Evolutionary conservation across 2,113 vertebrate species (phyloP).

Genomic region (Gambusia holbrooki): DNA sequence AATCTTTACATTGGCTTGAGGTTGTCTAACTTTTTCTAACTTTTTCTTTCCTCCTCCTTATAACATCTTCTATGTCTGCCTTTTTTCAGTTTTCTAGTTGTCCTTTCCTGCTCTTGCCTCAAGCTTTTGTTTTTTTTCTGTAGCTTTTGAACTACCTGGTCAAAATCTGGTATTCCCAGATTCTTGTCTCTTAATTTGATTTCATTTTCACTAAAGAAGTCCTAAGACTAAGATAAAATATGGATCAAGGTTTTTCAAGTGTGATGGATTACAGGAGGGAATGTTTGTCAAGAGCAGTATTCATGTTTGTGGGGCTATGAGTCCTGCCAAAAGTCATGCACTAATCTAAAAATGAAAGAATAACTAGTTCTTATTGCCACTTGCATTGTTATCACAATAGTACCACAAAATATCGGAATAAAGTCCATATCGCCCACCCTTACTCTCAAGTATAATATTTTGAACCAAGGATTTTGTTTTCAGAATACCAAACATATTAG

Average conservation of each 20-base stretch:
- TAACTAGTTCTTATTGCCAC: no score
- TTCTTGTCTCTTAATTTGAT: neutral
- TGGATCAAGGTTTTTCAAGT: neutral
- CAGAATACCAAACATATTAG: neutral
- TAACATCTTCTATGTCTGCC: neutral
- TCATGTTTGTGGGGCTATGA: no score
- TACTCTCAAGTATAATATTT: neutral
- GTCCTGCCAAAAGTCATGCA: no score
- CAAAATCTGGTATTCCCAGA: neutral
- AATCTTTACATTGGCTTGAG: neutral
- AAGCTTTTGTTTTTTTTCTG: neutral
- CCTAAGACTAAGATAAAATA: neutral
- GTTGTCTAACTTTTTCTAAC: constrained; percentile 17
- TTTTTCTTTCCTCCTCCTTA: neutral
- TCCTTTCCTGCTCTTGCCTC: neutral
- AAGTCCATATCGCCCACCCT: no score
- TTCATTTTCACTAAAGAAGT: neutral
- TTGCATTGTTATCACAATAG: neutral
- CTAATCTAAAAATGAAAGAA: no score
- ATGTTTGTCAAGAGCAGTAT: no score
- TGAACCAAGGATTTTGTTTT: neutral
- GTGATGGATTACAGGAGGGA: neutral
- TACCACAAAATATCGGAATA: no score
- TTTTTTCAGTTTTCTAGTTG: neutral
- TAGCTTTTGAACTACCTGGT: neutral